Conservation (phyloP, 2,888 invertebrate species). For the Tenthredo mesomela region DNA sequence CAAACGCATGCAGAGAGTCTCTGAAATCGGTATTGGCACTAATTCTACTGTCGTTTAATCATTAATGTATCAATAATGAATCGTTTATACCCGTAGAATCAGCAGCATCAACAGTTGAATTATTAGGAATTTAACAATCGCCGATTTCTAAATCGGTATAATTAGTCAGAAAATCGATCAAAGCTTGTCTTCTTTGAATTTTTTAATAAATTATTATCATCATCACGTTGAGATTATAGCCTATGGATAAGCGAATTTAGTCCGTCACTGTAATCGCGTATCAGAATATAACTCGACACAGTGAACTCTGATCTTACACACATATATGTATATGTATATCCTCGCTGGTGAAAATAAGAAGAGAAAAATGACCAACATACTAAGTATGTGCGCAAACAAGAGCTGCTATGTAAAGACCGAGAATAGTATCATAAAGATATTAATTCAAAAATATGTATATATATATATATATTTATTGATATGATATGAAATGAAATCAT, state of each 20-base stretch:
- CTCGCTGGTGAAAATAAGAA: not conserved
- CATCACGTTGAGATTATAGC: too few relatives aligned
- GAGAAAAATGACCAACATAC: not conserved
- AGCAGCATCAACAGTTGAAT: too few relatives aligned
- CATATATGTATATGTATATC: too few relatives aligned
- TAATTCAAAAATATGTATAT: not conserved
- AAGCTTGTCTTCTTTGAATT: not conserved
- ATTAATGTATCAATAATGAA: too few relatives aligned
- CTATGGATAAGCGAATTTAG: not conserved
- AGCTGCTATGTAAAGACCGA: too few relatives aligned
- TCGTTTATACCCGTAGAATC: not conserved
- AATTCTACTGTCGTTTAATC: too few relatives aligned
- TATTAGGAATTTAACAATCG: not conserved
- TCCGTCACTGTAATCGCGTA: constrained; percentile 24
- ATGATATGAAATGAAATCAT: not conserved
- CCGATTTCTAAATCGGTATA: not conserved
- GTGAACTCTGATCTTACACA: not conserved
- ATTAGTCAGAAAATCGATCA: not conserved
- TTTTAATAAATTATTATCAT: not conserved
- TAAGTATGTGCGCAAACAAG: not conserved
- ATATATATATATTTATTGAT: too few relatives aligned
- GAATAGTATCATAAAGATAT: too few relatives aligned
- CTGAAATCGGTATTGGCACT: too few relatives aligned
- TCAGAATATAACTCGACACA: not conserved
- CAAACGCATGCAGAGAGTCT: too few relatives aligned